A percentile compares a stretch with the other conserved stretches of the same genome.
phyloP scores from a whole-genome alignment of 2,113 vertebrate genomes.

The Clinocottus analis region DNA sequence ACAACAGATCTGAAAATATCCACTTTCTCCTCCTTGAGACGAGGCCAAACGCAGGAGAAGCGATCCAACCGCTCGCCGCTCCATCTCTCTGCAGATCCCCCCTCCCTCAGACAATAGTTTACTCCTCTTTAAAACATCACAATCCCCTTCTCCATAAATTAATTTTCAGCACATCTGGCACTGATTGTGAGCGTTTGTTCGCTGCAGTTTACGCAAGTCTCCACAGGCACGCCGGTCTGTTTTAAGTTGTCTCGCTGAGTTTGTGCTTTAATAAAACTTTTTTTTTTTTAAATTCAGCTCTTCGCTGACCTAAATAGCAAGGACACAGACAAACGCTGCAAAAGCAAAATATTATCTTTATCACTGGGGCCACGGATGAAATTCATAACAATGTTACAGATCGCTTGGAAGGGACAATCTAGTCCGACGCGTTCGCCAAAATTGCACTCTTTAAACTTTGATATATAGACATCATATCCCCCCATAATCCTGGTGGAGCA shows the following conservation, averaged over 20 bases:
- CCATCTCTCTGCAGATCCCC: slow-evolving; percentile 50
- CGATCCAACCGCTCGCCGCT: slow-evolving; percentile 55
- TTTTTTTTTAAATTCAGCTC: slow-evolving; percentile 26
- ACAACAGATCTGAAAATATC: slow-evolving; percentile 79
- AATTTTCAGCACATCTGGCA: slow-evolving; percentile 57
- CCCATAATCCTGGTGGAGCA: slow-evolving; percentile 64
- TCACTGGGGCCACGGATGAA: slow-evolving; percentile 56
- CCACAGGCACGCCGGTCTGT: background rate
- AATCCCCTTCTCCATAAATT: slow-evolving; percentile 30
- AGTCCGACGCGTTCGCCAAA: slow-evolving; percentile 38
- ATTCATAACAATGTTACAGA: slow-evolving; percentile 57
- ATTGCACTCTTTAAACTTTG: slow-evolving; percentile 64
- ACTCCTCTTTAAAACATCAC: slow-evolving; percentile 51
- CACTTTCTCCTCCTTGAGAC: slow-evolving; percentile 68
- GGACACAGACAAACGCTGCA: slow-evolving; percentile 34
- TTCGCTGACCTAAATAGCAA: slow-evolving; percentile 43
- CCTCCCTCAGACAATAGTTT: slow-evolving; percentile 41
- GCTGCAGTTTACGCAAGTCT: slow-evolving; percentile 36
- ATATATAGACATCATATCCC: slow-evolving; percentile 71
- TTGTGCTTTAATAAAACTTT: slow-evolving; percentile 24
- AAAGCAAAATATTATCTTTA: slow-evolving; percentile 51
- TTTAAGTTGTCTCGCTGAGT: slow-evolving; percentile 16
- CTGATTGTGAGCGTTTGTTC: slow-evolving; percentile 33
- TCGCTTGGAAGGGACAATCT: slow-evolving; percentile 38
- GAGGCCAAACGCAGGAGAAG: slow-evolving; percentile 70